Evolutionary conservation across 2,888 invertebrate species (phyloP).

Genomic region (Oscheius sp.): DNA sequence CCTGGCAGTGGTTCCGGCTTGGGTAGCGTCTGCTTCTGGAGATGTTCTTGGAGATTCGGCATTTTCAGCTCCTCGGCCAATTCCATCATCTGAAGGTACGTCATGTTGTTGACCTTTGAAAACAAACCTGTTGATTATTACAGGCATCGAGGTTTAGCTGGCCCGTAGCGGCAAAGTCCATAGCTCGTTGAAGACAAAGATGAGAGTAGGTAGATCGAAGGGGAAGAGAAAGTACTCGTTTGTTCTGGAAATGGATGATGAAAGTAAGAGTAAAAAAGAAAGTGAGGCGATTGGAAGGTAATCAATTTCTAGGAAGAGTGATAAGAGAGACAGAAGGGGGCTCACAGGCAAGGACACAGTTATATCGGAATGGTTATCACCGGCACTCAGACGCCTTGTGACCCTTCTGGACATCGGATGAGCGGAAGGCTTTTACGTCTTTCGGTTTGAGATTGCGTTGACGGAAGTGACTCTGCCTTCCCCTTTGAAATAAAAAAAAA

Average conservation of each 20-base stretch:
- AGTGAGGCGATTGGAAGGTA: background rate
- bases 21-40: constrained; percentile 17
- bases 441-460: background rate
- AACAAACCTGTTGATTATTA: constrained; percentile 8
- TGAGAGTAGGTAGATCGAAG: constrained; percentile 15
- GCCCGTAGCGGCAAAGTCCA: constrained; percentile 23
- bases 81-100: constrained; percentile 17
- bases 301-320: background rate
- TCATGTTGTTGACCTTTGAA: background rate
- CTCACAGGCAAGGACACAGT: background rate
- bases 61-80: constrained; percentile 26
- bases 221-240: constrained; percentile 13
- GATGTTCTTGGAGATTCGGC: constrained; percentile 19
- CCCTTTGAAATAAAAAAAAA: background rate
- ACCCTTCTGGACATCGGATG: background rate
- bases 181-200: constrained; percentile 21
- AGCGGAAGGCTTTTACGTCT: background rate
- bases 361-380: constrained; percentile 12
- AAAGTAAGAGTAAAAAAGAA: background rate
- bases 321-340: constrained; percentile 14
- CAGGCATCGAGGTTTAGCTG: constrained; percentile 10
- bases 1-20: constrained; percentile 23
- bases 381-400: background rate
- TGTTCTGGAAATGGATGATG: background rate
- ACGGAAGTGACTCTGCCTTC: background rate